A percentile compares a stretch with the other conserved stretches of the same genome.
These are phyloP conservation scores for Agrochola litura DNA, from an alignment of 2,888 invertebrate species.

Conservation along the genomic window DNA sequence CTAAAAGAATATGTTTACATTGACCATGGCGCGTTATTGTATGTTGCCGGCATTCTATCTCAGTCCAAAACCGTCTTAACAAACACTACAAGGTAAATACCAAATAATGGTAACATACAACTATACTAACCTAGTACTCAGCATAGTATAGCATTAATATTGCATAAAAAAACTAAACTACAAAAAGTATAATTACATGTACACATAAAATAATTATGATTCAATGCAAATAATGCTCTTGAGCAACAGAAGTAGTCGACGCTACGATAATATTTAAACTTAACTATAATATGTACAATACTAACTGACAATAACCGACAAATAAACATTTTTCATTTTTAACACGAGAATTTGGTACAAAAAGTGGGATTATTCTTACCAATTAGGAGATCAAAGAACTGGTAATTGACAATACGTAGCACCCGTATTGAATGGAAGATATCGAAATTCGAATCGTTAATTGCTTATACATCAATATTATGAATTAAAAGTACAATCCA, in stretches of 20 bases:
- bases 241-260: constrained; percentile 62
- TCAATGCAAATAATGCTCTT: constrained; percentile 67
- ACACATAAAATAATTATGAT: constrained; percentile 45
- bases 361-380: constrained; percentile 55
- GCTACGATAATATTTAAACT: constrained; percentile 43
- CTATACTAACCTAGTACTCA: constrained; percentile 31
- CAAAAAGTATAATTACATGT: constrained; percentile 52
- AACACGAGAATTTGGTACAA: constrained; percentile 60
- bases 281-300: constrained; percentile 58
- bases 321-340: constrained; percentile 49
- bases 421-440: constrained; percentile 42
- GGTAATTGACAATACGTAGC: constrained; percentile 41
- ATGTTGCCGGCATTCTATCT: constrained; percentile 10
- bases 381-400: constrained; percentile 61
- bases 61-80: constrained; percentile 28
- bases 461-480: constrained; percentile 58
- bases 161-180: constrained; percentile 56
- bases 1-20: background rate
- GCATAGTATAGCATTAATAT: constrained; percentile 49
- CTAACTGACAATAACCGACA: constrained; percentile 41
- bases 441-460: constrained; percentile 47
- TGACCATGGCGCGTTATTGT: background rate
- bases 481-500: constrained; percentile 63
- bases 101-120: constrained; percentile 59
- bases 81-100: constrained; percentile 46